Conservation (phyloP, 2,888 invertebrate genomes). For the Deroplatys truncata region DNA sequence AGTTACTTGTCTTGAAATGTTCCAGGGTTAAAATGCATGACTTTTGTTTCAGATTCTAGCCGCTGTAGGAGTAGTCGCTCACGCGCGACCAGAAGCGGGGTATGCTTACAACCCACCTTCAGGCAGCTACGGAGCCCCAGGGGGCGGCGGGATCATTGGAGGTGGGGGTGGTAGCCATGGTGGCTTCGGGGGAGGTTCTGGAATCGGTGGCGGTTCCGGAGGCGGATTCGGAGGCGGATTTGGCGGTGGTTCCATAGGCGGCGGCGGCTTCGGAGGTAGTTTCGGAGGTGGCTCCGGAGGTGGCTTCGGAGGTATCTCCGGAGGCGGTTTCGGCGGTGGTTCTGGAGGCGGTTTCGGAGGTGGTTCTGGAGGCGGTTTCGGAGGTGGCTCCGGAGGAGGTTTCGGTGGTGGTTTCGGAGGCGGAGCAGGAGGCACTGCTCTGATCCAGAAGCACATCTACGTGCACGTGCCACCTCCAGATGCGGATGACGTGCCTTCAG, state of each 20-base stretch:
- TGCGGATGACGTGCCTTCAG: constrained; percentile 60
- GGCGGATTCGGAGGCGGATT: constrained; percentile 26
- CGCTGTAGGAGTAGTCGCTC: constrained; percentile 35
- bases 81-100: constrained; percentile 33
- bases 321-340: constrained; percentile 36
- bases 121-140: constrained; percentile 33
- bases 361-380: constrained; percentile 21
- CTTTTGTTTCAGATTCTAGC: constrained; percentile 32
- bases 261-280: constrained; percentile 3
- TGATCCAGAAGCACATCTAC: constrained; percentile 84
- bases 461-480: constrained; percentile 88
- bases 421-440: constrained; percentile 33
- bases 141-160: constrained; percentile 34
- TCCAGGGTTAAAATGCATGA: no score
- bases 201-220: constrained; percentile 35
- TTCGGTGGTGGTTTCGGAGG: constrained; percentile 15
- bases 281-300: constrained; percentile 20
- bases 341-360: constrained; percentile 35
- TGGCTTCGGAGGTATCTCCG: constrained; percentile 19
- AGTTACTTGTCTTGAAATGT: no score
- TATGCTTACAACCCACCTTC: constrained; percentile 29
- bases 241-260: constrained; percentile 9
- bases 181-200: constrained; percentile 26
- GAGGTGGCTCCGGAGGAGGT: constrained; percentile 18
- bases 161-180: constrained; percentile 35